phyloP scores from a whole-genome alignment of 2,113 vertebrate genomes.

The Menura novaehollandiae region DNA sequence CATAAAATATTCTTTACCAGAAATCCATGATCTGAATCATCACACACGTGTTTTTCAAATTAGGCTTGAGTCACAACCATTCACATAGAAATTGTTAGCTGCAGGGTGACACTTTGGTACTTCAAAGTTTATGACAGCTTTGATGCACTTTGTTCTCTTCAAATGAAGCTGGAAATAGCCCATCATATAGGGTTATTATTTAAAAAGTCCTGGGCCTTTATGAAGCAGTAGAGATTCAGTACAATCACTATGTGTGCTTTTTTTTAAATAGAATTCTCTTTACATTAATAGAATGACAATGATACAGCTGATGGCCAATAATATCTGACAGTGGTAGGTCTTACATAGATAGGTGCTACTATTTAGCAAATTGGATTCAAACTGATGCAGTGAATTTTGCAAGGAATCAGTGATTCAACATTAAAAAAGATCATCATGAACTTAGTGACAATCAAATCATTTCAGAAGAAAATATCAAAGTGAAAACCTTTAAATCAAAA shows the following conservation, averaged over 20 bases:
- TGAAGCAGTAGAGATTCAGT: background rate
- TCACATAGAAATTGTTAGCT: background rate
- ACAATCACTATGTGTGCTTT: background rate
- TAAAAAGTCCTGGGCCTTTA: background rate
- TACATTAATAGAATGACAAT: background rate
- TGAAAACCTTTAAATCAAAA: background rate
- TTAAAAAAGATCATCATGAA: background rate
- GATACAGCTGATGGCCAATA: background rate
- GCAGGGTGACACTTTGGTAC: background rate
- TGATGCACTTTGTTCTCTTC: background rate
- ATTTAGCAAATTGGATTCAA: background rate
- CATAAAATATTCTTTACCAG: background rate
- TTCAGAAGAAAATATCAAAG: background rate
- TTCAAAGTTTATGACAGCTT: background rate
- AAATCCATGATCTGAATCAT: background rate
- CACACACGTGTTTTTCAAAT: background rate
- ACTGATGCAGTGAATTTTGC: background rate
- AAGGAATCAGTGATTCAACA: background rate
- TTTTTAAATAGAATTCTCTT: background rate
- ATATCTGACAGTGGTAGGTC: background rate
- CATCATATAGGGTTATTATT: background rate
- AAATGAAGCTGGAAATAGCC: background rate
- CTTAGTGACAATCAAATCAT: background rate
- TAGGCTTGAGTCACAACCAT: background rate
- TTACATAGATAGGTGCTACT: background rate